These are phyloP conservation scores for Liopterus haemorrhoidalis DNA, from an alignment of 2,888 invertebrate genomes.

Conservation along the genomic window DNA sequence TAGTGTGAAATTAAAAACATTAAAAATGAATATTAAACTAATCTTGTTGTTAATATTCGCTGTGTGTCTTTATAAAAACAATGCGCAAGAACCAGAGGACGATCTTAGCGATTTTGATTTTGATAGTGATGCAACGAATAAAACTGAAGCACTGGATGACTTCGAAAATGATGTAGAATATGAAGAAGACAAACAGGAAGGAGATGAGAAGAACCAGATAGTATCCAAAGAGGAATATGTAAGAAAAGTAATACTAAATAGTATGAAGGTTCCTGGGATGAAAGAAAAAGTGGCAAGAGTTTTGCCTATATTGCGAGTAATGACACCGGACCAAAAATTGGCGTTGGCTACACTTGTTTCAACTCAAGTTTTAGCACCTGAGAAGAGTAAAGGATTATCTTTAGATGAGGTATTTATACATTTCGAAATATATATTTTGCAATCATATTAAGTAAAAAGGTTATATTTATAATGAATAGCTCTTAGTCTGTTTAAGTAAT, in stretches of 20 bases:
- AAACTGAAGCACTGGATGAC: constrained; percentile 15
- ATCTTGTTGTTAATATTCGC: too few species aligned
- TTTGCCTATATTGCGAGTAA: constrained; percentile 58
- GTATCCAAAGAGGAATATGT: constrained; percentile 48
- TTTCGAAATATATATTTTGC: background rate
- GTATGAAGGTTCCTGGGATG: constrained; percentile 54
- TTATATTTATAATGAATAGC: background rate
- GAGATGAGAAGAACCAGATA: too few species aligned
- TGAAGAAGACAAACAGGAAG: constrained; percentile 37
- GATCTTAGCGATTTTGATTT: constrained; percentile 17
- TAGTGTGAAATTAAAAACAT: too few species aligned
- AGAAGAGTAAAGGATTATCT: constrained; percentile 48
- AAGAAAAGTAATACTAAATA: constrained; percentile 52
- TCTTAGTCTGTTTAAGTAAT: too few species aligned
- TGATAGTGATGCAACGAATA: constrained; percentile 3
- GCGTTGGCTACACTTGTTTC: constrained; percentile 59
- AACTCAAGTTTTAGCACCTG: constrained; percentile 52
- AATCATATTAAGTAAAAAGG: background rate
- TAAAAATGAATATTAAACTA: too few species aligned
- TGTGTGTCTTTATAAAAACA: constrained; percentile 1
- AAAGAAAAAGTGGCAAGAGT: constrained; percentile 57
- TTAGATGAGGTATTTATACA: constrained; percentile 52
- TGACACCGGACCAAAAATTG: constrained; percentile 57
- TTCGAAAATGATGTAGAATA: constrained; percentile 38
- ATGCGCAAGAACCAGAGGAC: constrained; percentile 8